Conservation (phyloP, 2,797 vertebrate genomes). For the Prunella strophiata region DNA sequence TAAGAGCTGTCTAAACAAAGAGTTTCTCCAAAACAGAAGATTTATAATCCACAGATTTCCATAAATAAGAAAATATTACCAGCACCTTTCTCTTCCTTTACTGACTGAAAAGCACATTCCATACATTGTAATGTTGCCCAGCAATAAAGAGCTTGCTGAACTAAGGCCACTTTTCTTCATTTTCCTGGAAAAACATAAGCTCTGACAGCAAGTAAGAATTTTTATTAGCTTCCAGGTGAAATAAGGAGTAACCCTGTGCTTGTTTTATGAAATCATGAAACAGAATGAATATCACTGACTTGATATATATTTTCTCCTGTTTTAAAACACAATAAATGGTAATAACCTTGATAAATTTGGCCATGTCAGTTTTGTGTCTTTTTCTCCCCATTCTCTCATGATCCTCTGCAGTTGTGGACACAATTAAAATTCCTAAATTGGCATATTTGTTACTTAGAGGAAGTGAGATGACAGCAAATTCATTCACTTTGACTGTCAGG, state of each 20-base stretch:
- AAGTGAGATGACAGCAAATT: slow-evolving; percentile 71
- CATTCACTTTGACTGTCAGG: slow-evolving; percentile 68
- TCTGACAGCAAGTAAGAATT: slow-evolving; percentile 27
- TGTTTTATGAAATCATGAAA: slow-evolving; percentile 69
- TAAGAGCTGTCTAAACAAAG: slow-evolving; percentile 1
- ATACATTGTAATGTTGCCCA: neutral
- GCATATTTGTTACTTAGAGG: slow-evolving; percentile 52
- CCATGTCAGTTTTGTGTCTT: slow-evolving; percentile 22
- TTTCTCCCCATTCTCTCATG: neutral
- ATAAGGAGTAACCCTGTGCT: neutral
- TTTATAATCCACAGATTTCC: slow-evolving; percentile 25
- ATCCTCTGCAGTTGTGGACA: neutral
- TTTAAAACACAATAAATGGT: slow-evolving; percentile 60
- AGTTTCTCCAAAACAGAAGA: slow-evolving; percentile 11
- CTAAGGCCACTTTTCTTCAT: slow-evolving; percentile 65
- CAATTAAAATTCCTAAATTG: slow-evolving; percentile 30
- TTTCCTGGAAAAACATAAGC: slow-evolving; percentile 53
- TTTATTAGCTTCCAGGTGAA: slow-evolving; percentile 51
- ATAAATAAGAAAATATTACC: slow-evolving; percentile 33
- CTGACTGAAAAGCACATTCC: neutral
- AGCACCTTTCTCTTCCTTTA: neutral
- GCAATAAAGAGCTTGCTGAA: slow-evolving; percentile 34
- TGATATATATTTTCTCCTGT: slow-evolving; percentile 51
- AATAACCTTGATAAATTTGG: slow-evolving; percentile 59
- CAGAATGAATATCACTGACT: slow-evolving; percentile 53